These are phyloP conservation scores for Aphidius gifuensis DNA, from an alignment of 1,140 invertebrate species.

Conservation along the genomic window DNA sequence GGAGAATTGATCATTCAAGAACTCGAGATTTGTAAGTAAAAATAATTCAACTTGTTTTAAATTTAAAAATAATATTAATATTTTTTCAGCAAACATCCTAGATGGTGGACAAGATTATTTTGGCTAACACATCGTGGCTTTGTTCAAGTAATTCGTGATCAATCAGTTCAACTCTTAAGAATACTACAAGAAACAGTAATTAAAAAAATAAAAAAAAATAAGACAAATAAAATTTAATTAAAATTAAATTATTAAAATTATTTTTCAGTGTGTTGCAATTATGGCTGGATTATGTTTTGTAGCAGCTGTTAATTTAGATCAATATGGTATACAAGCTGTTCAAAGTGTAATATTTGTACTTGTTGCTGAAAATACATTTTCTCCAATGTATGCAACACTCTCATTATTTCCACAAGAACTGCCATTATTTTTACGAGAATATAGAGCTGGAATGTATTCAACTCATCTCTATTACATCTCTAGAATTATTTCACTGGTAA, in stretches of 20 bases:
- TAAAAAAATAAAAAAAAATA: conserved; percentile 6
- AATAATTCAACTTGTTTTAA: background rate
- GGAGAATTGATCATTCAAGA: conserved; percentile 19
- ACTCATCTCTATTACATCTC: conserved; percentile 72
- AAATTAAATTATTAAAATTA: background rate
- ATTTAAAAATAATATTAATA: background rate
- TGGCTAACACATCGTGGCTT: conserved; percentile 70
- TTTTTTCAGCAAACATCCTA: conserved; percentile 48
- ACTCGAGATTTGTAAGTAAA: conserved; percentile 27
- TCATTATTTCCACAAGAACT: conserved; percentile 75
- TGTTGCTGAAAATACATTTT: conserved; percentile 83
- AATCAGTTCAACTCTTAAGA: conserved; percentile 66
- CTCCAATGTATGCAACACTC: conserved; percentile 80
- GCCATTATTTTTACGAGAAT: conserved; percentile 74
- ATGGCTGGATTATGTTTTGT: conserved; percentile 76
- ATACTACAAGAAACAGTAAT: conserved; percentile 76
- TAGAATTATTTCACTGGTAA: conserved; percentile 72
- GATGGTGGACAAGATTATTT: conserved; percentile 64
- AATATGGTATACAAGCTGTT: conserved; percentile 76
- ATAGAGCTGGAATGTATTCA: conserved; percentile 72
- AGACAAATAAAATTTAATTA: conserved; percentile 14
- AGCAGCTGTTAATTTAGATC: conserved; percentile 65
- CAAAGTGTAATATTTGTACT: conserved; percentile 81
- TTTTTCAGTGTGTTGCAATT: conserved; percentile 65
- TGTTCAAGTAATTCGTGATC: conserved; percentile 68